Evolutionary conservation across 2,888 invertebrate genomes (phyloP).

Genomic region (Serrognathus titanus): DNA sequence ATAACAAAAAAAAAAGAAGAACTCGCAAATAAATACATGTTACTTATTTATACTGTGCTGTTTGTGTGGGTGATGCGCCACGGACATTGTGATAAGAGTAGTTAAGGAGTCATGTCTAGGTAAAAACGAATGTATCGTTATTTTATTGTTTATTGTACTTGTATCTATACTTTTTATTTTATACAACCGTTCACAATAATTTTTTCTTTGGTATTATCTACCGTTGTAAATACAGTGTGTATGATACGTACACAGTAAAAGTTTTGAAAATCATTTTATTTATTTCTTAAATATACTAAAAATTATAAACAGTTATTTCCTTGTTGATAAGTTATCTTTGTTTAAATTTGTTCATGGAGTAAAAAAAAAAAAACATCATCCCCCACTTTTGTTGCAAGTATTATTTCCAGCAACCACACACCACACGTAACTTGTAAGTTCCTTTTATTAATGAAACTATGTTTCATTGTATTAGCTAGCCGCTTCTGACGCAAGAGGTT

Average conservation of each 20-base stretch:
- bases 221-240: conserved; percentile 49
- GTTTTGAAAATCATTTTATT: conserved; percentile 33
- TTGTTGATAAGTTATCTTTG: conserved; percentile 5
- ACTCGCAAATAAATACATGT: conserved; percentile 41
- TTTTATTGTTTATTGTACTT: conserved; percentile 49
- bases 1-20: conserved; percentile 21
- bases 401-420: too few relatives aligned
- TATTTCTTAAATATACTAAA: conserved; percentile 19
- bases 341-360: too few relatives aligned
- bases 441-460: too few relatives aligned
- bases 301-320: conserved; percentile 15
- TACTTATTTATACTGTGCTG: conserved; percentile 51
- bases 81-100: conserved; percentile 51
- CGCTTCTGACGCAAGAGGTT: too few relatives aligned
- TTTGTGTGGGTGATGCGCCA: conserved; percentile 47
- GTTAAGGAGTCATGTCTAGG: conserved; percentile 48
- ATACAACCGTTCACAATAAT: conserved; percentile 45
- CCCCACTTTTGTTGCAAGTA: too few relatives aligned
- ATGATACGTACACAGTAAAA: conserved; percentile 40
- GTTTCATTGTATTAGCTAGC: too few relatives aligned
- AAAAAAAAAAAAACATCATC: too few relatives aligned
- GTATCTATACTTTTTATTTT: conserved; percentile 49
- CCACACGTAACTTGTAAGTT: too few relatives aligned
- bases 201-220: conserved; percentile 43
- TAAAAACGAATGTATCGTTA: conserved; percentile 47